Evolutionary conservation across 2,888 invertebrate genomes (phyloP), one percentile per base, ranked within the genome.

Genomic region (Mimas tiliae): DNA sequence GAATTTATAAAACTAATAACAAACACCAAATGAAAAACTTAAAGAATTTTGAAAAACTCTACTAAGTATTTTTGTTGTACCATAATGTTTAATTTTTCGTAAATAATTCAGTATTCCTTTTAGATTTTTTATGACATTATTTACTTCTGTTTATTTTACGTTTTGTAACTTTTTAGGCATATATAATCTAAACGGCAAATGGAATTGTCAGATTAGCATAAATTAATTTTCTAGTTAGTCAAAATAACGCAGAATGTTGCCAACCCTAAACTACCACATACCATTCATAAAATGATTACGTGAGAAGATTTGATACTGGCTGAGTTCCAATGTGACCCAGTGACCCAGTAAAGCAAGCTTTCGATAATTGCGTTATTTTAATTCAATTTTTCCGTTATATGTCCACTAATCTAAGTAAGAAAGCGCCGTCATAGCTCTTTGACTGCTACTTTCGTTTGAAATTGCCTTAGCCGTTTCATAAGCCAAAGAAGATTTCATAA

Each of bases 261-360:
- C 80, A 81, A 84, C 85, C 81, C 86, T 85, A 82, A 81, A 77
- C 19, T 6, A 58, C 19, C 83, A 87, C 83, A 83, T 84, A 86
- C 85, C 81, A 83, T 87, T 84, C 84, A 84, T 86, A 84, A 87
- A 88, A 86, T 86, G 83, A 88, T 88, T 88, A 88, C 84, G 85
- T 86, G 86, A 82, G 84, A 84, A 84, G 79, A 80, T 76, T 75
- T 75, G 75, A 80, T 75, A 73, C 70, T 68, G 76, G 70, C 74
- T 70, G 70, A 69, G 68, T 68, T 67, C 68, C 70, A 69, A 68
- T 67, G 65, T 66, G 53, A 64, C 64, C 53, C 64, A 55, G 64
- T 64, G 64, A 27, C 64, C 53, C 47, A 45, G 53, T 58, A 42
- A 58, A 9, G 58, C 58, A 42, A 6, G 42, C 58, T 42, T 58